Percentiles rank a stretch among this genome's conserved stretches.
Conservation (phyloP, 2,797 vertebrate species). For the Cryptoblepharus egeriae region DNA sequence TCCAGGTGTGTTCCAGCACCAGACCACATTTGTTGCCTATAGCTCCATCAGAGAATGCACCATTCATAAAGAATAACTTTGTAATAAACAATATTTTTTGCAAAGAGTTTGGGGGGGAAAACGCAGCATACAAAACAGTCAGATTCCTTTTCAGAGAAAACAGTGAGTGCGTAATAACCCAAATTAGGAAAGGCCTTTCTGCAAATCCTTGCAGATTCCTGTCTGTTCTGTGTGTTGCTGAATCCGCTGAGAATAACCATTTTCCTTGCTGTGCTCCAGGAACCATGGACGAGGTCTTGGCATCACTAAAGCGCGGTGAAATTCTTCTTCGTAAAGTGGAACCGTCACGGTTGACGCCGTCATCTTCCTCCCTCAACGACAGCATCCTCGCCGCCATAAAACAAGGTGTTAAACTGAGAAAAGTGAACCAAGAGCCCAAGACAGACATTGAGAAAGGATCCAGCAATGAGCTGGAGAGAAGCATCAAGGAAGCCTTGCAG, state of each 20-base stretch:
- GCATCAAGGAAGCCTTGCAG: slow-evolving; percentile 92
- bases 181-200: neutral
- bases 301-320: slow-evolving; percentile 85
- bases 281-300: slow-evolving; percentile 93
- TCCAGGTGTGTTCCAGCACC: too few species aligned
- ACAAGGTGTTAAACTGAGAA: slow-evolving; percentile 88
- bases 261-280: slow-evolving; percentile 73
- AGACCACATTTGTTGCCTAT: too few species aligned
- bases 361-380: slow-evolving; percentile 73
- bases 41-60: too few species aligned
- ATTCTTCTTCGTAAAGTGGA: slow-evolving; percentile 79
- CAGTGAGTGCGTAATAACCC: too few species aligned
- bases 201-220: neutral
- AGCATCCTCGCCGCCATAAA: slow-evolving; percentile 88
- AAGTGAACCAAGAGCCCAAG: slow-evolving; percentile 72
- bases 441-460: slow-evolving; percentile 36
- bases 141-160: too few species aligned
- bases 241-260: neutral
- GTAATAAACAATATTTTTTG: too few species aligned
- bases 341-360: rapidly evolving
- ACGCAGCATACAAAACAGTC: too few species aligned
- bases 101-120: too few species aligned
- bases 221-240: neutral
- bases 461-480: slow-evolving; percentile 87
- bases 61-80: too few species aligned